Evolutionary conservation across 2,113 vertebrate species (phyloP).

Genomic region (Condylura cristata): DNA sequence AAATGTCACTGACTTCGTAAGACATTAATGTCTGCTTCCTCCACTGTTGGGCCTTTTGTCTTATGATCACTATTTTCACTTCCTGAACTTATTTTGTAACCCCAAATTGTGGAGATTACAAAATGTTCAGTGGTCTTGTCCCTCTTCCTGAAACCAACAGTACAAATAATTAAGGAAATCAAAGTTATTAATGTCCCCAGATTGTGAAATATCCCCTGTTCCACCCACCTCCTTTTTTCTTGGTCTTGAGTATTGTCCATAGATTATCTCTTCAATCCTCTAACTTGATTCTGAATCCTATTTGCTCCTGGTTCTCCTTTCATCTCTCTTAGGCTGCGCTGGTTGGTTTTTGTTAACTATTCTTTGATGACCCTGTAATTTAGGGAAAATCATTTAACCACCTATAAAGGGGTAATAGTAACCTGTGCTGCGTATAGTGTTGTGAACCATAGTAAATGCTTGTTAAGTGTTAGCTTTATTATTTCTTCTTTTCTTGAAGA

Average conservation of each 20-base stretch:
- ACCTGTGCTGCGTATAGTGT: not conserved
- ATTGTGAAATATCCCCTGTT: constrained; percentile 38
- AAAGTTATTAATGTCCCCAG: not conserved
- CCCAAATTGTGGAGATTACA: not conserved
- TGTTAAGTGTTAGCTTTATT: not conserved
- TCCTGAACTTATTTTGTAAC: constrained; percentile 62
- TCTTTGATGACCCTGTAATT: not conserved
- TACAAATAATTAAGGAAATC: not conserved
- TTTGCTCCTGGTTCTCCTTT: not conserved
- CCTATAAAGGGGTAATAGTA: not conserved
- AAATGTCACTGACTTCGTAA: not conserved
- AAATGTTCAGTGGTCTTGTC: not conserved
- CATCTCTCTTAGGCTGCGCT: not conserved
- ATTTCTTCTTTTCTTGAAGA: not conserved
- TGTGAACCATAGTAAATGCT: not conserved
- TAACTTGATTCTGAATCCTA: not conserved
- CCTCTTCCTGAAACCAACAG: constrained; percentile 41
- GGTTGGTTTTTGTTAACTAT: not conserved
- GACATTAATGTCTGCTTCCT: not conserved
- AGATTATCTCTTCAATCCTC: not conserved
- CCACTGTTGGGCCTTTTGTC: not conserved
- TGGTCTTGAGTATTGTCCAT: not conserved
- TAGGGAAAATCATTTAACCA: not conserved
- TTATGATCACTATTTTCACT: constrained; percentile 60
- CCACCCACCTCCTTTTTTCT: not conserved